These are phyloP conservation scores for Ormyrus nitidulus DNA, from an alignment of 2,888 invertebrate genomes.

Conservation along the genomic window DNA sequence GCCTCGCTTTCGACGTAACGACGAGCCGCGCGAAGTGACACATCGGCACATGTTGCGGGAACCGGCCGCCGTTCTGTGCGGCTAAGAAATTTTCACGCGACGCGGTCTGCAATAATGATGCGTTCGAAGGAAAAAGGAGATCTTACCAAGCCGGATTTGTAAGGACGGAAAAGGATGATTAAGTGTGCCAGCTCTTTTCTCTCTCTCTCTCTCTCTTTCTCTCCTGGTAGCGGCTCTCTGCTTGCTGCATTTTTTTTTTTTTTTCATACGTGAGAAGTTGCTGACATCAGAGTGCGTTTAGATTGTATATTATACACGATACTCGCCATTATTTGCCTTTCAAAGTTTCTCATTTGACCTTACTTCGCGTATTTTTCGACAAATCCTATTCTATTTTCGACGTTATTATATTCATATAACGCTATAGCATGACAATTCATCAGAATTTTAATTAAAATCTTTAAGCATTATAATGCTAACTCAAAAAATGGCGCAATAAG, in stretches of 20 bases:
- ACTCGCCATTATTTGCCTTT: no score
- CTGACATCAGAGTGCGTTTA: background rate
- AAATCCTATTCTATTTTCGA: no score
- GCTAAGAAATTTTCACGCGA: constrained; percentile 29
- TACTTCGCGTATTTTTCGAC: no score
- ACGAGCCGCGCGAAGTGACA: constrained; percentile 20
- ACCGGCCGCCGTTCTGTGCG: background rate
- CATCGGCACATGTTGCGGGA: constrained; percentile 47
- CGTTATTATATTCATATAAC: no score
- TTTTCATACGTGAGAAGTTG: constrained; percentile 25
- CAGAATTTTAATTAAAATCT: no score
- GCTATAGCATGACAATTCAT: no score
- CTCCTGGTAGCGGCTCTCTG: background rate
- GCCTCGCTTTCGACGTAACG: background rate
- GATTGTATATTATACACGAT: background rate
- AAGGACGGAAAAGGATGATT: constrained; percentile 50
- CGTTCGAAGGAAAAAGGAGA: constrained; percentile 9
- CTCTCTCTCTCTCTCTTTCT: no score
- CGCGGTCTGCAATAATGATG: constrained; percentile 12
- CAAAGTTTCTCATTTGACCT: no score
- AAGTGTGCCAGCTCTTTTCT: background rate
- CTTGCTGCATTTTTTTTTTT: background rate
- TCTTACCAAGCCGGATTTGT: constrained; percentile 16
- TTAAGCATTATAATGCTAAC: no score
- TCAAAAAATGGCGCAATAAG: no score